Evolutionary conservation across 1,140 invertebrate species (phyloP), one percentile per base, ranked within the genome.

Genomic region (Lepidostoma basale): DNA sequence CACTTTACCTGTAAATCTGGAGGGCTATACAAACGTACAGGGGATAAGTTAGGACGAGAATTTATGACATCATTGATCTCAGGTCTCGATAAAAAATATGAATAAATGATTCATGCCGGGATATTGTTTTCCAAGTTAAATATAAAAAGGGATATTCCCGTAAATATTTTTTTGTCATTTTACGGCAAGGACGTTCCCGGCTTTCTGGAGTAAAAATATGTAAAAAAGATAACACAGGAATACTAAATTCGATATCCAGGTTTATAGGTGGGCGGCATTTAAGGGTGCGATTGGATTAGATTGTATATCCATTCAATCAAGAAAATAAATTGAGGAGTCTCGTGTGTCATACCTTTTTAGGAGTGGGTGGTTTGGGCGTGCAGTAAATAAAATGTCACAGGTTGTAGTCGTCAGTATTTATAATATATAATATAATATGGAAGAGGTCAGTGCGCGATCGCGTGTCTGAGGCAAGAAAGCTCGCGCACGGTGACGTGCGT

Each of bases 31-130:
- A n/a, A 49, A n/a, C 4, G 22, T 12, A 36, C 1, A 10, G 4
- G 45, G 45, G 22, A 23, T 49, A 49, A 23, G 22, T 49, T 23
- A 49, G 52, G 58, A 68, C 52, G 54, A 67, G 60, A 68, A 62
- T 68, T 68, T 68, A 68, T 52, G 67, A 39, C 30, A 26, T 59
- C 59, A 62, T 68, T 68, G 67, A 68, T 68, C 67, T 62, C 44
- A 40, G 36, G 42, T 25, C 26, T 16, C 26, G 67, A 68, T 62
- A 62, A 62, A 67, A 68, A 68, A 62, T 62, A 68, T 68, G 59
- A 62, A 68, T 62, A 68, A 62, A 62, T 12, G 52, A 56, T 56
- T 56, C 23, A 30, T 6, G 26, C 52, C 25, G 18, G 30, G 52
- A 56, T 56, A 56, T 30, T 56, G 30, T 56, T 56, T 56, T 56